A percentile compares a stretch with the other conserved stretches of the same genome.
Evolutionary conservation across 2,113 vertebrate genomes (phyloP).

Genomic region (Bombycilla garrulus): DNA sequence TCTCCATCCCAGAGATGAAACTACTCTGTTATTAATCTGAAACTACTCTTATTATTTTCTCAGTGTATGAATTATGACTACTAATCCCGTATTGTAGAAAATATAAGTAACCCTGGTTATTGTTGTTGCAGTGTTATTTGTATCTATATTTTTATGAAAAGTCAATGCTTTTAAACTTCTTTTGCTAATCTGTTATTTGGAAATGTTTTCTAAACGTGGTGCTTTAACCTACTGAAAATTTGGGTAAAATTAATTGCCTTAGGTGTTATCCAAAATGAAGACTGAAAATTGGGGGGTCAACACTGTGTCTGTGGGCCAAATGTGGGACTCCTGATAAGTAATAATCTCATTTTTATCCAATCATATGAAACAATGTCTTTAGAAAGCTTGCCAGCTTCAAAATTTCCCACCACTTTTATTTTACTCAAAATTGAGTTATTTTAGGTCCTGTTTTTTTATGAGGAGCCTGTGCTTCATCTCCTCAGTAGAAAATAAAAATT

Average conservation of each 20-base stretch:
- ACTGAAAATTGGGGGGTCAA: background rate
- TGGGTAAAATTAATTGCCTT: background rate
- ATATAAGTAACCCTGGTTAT: background rate
- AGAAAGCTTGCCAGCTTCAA: background rate
- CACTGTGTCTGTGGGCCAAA: background rate
- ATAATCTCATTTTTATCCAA: background rate
- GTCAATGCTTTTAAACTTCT: background rate
- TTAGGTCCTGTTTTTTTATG: background rate
- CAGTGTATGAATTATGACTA: background rate
- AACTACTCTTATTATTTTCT: background rate
- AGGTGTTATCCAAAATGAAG: background rate
- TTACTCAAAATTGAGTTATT: background rate
- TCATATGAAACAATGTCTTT: background rate
- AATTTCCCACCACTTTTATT: background rate
- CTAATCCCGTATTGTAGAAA: background rate
- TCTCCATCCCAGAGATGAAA: background rate
- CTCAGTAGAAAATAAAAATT: background rate
- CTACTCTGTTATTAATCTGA: background rate
- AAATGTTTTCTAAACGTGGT: background rate
- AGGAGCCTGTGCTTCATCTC: background rate
- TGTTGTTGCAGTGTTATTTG: background rate
- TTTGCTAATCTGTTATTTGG: background rate
- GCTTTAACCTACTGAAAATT: background rate
- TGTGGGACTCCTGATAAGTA: background rate
- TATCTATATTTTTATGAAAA: background rate